Percentiles rank a stretch among this genome's conserved stretches.
phyloP scores from a whole-genome alignment of 2,797 vertebrate species.

The Ctenosaura bakeri region DNA sequence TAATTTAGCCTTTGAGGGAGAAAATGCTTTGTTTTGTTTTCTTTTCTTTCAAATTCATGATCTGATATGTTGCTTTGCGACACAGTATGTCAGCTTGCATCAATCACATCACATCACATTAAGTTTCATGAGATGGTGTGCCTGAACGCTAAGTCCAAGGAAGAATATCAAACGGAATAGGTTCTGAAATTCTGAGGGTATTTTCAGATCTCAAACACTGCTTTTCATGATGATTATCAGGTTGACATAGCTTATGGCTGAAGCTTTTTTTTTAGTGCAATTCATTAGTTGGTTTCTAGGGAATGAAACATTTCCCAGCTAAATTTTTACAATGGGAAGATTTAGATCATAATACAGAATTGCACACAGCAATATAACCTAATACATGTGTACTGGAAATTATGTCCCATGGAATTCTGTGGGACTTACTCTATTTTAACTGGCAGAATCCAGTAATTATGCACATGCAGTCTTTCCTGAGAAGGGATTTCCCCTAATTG shows the following conservation, averaged over 20 bases:
- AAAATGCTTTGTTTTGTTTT: conserved; percentile 62
- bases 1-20: conserved; percentile 67
- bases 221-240: conserved; percentile 37
- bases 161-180: conserved; percentile 59
- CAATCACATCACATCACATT: conserved; percentile 75
- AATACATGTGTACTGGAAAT: not conserved
- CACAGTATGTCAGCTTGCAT: conserved; percentile 71
- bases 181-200: conserved; percentile 47
- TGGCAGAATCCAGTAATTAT: not conserved
- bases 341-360: conserved; percentile 34
- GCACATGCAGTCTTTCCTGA: not conserved
- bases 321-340: conserved; percentile 45
- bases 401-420: not conserved
- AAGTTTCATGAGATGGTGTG: conserved; percentile 72
- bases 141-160: conserved; percentile 71
- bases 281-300: not conserved
- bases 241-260: conserved; percentile 23
- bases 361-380: not conserved
- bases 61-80: conserved; percentile 77
- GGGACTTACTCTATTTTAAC: not conserved
- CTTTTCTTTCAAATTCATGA: conserved; percentile 70
- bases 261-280: conserved; percentile 16
- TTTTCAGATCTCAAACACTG: conserved; percentile 32
- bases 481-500: not conserved
- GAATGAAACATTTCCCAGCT: conserved; percentile 36